A percentile compares a stretch with the other conserved stretches of the same genome.
These are phyloP conservation scores for Palythoa grandis DNA, from an alignment of 92 coral and sea anemone species.

Conservation along the genomic window DNA sequence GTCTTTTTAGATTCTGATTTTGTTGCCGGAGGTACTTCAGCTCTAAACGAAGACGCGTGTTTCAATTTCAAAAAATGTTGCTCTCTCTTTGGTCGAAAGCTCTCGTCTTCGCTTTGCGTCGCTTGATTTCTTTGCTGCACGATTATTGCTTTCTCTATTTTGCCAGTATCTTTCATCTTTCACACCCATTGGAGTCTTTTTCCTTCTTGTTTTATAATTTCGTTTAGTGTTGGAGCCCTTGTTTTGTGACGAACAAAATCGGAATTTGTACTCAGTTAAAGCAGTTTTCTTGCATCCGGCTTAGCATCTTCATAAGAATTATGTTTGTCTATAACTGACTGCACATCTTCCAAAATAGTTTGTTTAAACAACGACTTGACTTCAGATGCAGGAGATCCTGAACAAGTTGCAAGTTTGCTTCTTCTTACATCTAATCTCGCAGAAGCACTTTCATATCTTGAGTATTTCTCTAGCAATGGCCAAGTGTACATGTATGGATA, in stretches of 20 bases:
- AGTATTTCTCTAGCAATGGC: neutral
- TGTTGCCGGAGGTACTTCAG: constrained; percentile 7
- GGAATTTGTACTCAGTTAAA: neutral
- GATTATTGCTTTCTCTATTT: constrained; percentile 1
- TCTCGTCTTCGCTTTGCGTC: neutral
- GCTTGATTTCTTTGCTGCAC: constrained; percentile 9
- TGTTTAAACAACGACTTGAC: neutral
- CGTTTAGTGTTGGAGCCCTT: neutral
- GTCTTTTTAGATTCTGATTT: neutral
- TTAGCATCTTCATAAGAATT: neutral
- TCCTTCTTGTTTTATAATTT: neutral
- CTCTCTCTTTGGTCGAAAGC: constrained; percentile 1
- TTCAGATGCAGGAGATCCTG: neutral
- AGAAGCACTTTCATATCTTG: neutral
- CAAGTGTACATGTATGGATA: neutral
- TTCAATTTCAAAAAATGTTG: constrained; percentile 16
- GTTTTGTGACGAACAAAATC: neutral
- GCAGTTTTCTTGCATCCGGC: too few species aligned
- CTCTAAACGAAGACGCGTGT: constrained; percentile 14
- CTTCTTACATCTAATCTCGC: neutral
- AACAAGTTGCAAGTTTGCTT: neutral
- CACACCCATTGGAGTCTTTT: neutral
- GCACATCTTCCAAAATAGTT: neutral
- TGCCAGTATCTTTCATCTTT: constrained; percentile 11
- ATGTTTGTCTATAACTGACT: neutral